Percentiles rank a stretch among this genome's conserved stretches.
These are phyloP conservation scores for Marisa cornuarietis DNA, from an alignment of 1,140 invertebrate species.

Conservation along the genomic window DNA sequence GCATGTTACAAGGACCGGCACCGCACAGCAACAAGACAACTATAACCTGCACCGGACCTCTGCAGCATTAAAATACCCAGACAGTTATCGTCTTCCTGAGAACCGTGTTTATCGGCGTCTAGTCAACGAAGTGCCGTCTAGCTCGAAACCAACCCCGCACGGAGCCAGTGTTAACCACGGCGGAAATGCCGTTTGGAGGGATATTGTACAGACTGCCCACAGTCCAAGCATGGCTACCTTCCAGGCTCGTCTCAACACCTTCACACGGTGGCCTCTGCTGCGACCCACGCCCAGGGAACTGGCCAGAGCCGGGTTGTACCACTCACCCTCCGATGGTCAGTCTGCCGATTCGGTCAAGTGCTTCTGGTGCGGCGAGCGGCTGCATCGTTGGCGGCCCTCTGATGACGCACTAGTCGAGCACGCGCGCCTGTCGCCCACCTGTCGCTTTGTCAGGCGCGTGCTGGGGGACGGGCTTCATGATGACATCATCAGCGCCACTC, in stretches of 20 bases:
- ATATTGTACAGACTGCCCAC: constrained; percentile 6
- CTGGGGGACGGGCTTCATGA: constrained; percentile 82
- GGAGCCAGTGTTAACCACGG: neutral
- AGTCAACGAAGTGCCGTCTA: neutral
- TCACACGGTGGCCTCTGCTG: constrained; percentile 13
- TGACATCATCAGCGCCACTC: neutral
- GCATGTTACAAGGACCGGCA: neutral
- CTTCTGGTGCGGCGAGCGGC: constrained; percentile 80
- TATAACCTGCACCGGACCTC: neutral
- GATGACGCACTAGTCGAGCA: constrained; percentile 83
- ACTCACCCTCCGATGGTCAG: neutral
- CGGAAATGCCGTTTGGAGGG: neutral
- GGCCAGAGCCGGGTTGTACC: constrained; percentile 18
- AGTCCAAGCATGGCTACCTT: constrained; percentile 2
- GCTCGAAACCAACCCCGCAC: neutral
- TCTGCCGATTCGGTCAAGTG: constrained; percentile 79
- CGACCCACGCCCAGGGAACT: constrained; percentile 5
- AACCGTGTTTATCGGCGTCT: neutral
- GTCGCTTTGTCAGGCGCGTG: constrained; percentile 77
- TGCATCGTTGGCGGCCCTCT: constrained; percentile 76
- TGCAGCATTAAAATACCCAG: neutral
- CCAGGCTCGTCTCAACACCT: constrained; percentile 5
- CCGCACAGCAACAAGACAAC: neutral
- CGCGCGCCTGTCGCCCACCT: constrained; percentile 69
- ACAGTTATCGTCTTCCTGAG: neutral